Base-by-base conservation (phyloP, 2,797 vertebrate genomes). In the Antrozous pallidus region DNA sequence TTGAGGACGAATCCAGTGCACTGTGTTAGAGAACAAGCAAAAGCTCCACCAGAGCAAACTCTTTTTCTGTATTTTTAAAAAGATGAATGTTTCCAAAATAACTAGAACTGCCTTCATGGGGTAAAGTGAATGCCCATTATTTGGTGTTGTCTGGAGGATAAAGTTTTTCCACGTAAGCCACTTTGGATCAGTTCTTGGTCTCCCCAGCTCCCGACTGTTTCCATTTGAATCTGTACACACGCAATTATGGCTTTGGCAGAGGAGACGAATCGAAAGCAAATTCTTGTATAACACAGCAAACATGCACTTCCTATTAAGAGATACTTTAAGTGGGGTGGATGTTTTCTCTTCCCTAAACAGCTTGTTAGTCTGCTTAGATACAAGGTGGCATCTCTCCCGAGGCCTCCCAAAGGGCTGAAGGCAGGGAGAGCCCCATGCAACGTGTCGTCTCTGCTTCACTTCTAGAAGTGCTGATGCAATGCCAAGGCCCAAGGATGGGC, bases 401-500 rank as follows among this genome's bases (percentile, higher is more conserved):
- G 61, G 20, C 8, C 7, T 61, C 67, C 49, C 26, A 0, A 74
- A 80, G 84, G n/a, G 42, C 80, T 49, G 75, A 89, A 83, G 61
- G 84, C 90, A 93, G 69, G 33, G 65, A 93, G 73, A 33, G 65
- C 73, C 74, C 36, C 12, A 4, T 61, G 97, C 94, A 97, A 96
- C 31, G 61, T 73, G 80, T 93, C 95, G 13, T 26, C 92, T 95
- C 67, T 74, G 36, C 1, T 54, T 80, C 89, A 75, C 71, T 69
- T 94, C 88, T 90, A 90, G 89, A 94, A 63, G 67, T 82, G 96
- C 96, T 96, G 91, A 82, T 94, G 96, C 91, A 97, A 96, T 97
- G 97, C 80, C 94, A 85, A 93, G 93, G 70, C n/a, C 4, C 42
- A 51, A 28, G 61, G 31, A 88, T 24, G 94, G 87, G 77, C 94